These are phyloP conservation scores for Apus apus DNA, from an alignment of 2,113 vertebrate species.

Conservation along the genomic window DNA sequence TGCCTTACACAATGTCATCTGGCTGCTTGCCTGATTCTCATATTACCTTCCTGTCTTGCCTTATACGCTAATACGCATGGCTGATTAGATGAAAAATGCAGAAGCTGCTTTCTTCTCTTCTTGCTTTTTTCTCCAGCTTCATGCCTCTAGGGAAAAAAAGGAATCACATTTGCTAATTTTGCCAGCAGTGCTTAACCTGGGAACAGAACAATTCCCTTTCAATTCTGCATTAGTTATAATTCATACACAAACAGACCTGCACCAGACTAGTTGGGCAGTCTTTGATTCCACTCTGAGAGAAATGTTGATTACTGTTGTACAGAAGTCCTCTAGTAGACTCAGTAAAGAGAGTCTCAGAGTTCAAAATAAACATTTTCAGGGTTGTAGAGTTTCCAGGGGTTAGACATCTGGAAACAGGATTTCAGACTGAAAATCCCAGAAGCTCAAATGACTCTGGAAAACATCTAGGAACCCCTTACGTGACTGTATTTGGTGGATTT, in stretches of 20 bases:
- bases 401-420: slow-evolving; percentile 46
- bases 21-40: slow-evolving; percentile 69
- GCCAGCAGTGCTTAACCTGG: slow-evolving; percentile 34
- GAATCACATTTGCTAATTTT: slow-evolving; percentile 58
- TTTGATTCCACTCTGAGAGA: slow-evolving; percentile 33
- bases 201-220: neutral
- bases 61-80: slow-evolving; percentile 59
- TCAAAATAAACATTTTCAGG: slow-evolving; percentile 16
- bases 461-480: neutral
- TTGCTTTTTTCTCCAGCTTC: slow-evolving; percentile 51
- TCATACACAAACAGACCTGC: slow-evolving; percentile 29
- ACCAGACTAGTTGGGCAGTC: neutral
- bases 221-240: slow-evolving; percentile 17
- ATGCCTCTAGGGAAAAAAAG: slow-evolving; percentile 47
- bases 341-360: neutral
- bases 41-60: slow-evolving; percentile 68
- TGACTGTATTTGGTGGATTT: neutral
- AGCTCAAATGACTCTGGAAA: slow-evolving; percentile 39
- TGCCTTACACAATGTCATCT: slow-evolving; percentile 71
- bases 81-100: slow-evolving; percentile 67
- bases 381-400: neutral
- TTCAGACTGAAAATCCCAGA: slow-evolving; percentile 37
- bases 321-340: neutral
- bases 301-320: neutral
- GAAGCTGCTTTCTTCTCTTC: slow-evolving; percentile 52